Evolutionary conservation across 2,113 vertebrate species (phyloP), one percentile per base, ranked within the genome.

Genomic region (Alosa alosa): DNA sequence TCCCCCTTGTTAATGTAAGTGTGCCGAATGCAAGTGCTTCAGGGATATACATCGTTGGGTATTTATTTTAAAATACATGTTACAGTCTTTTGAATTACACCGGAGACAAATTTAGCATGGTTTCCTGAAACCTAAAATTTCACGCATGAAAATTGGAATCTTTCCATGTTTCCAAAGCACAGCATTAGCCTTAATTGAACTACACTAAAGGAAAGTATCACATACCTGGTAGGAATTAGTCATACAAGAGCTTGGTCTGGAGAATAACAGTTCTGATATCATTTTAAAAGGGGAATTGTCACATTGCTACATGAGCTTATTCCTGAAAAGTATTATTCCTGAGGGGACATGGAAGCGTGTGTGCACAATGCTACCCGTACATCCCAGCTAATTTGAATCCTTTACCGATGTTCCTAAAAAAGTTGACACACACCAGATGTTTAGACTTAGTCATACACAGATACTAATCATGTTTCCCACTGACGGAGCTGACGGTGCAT

Each of bases 41-140:
- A 55, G 52, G 5, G 18, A 20, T 57, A 22, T 57, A 11, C 3
- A 60, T 60, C 18, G 22, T 60, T 22, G 55, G 18, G 5, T 60
- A 22, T 20, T 1, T 60, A 60, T 22, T 60, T 60, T 52, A 0
- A 60, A 60, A 60, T 22, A 60, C 55, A 60, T 4, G 22, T 20
- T 60, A 4, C 25, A 87, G 81, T 22, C 60, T 46, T 75, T 2
- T 82, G 72, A 83, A 86, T 86, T 85, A 86, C 47, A 25, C 68
- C 72, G 52, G 86, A 82, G 83, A 78, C 86, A 86, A 45, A 55
- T 87, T 88, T 31, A 72, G 41, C 86, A 89, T 88, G 64, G 64
- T 89, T 88, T 89, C n/a, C 45, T n/a, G 13, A 88, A 86, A 82
- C 39, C 87, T 87, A 22, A 82, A 72, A 87, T 87, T 85, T 90